Evolutionary conservation across 2,797 vertebrate species (phyloP).

Genomic region (Rhinichthys osculus): DNA sequence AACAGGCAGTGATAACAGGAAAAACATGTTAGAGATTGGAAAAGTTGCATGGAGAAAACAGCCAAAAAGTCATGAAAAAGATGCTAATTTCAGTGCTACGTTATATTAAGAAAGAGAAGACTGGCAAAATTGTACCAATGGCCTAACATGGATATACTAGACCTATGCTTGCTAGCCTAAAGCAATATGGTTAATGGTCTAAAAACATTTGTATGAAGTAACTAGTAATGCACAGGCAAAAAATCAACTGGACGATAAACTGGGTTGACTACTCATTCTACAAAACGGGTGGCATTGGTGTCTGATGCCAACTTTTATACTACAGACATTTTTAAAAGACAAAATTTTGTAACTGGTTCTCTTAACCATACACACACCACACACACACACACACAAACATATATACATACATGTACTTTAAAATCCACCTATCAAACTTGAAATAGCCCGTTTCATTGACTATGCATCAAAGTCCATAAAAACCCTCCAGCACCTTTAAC

Average conservation of each 20-base stretch:
- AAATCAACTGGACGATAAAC: background rate
- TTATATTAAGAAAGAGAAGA: background rate
- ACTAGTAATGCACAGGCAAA: background rate
- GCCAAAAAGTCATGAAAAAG: background rate
- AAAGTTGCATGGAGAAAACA: constrained; percentile 31
- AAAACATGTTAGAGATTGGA: background rate
- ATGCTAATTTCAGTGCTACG: background rate
- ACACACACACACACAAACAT: no score
- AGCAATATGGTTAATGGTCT: background rate
- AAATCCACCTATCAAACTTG: background rate
- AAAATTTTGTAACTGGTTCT: no score
- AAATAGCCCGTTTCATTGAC: background rate
- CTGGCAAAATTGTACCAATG: background rate
- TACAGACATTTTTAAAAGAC: no score
- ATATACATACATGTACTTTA: background rate
- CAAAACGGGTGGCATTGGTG: no score
- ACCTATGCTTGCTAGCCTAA: background rate
- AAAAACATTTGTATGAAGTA: background rate
- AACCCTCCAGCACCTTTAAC: background rate
- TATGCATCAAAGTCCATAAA: background rate
- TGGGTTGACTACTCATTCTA: no score
- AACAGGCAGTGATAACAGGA: constrained; percentile 13
- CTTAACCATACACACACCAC: no score
- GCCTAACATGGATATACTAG: background rate
- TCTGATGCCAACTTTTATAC: no score